Evolutionary conservation across 2,888 invertebrate species (phyloP).

Genomic region (Arctia plantaginis): DNA sequence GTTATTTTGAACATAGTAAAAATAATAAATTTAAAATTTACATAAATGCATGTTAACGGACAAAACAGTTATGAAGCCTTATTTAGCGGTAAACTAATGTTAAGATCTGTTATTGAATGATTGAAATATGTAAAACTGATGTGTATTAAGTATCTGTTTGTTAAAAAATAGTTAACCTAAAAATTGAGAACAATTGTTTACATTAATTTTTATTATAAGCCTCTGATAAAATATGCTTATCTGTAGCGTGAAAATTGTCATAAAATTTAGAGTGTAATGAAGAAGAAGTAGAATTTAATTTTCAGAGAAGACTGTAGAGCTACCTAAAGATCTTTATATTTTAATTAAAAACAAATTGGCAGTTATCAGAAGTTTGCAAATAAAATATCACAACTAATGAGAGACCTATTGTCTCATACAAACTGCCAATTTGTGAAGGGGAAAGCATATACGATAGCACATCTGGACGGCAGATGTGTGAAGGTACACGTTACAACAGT

Average conservation of each 20-base stretch:
- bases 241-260: slow-evolving; percentile 12
- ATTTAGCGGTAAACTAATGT: slow-evolving; percentile 19
- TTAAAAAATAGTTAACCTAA: slow-evolving; percentile 29
- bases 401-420: slow-evolving; percentile 56
- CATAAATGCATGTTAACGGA: slow-evolving; percentile 28
- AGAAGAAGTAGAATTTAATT: slow-evolving; percentile 41
- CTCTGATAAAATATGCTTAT: neutral
- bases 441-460: slow-evolving; percentile 79
- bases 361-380: slow-evolving; percentile 63
- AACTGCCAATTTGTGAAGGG: slow-evolving; percentile 82
- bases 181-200: slow-evolving; percentile 16
- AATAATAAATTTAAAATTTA: slow-evolving; percentile 20
- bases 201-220: neutral
- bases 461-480: slow-evolving; percentile 84
- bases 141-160: slow-evolving; percentile 37
- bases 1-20: slow-evolving; percentile 26
- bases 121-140: slow-evolving; percentile 39
- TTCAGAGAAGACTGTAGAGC: slow-evolving; percentile 70
- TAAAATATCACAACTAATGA: slow-evolving; percentile 39
- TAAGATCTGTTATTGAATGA: slow-evolving; percentile 37
- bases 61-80: slow-evolving; percentile 32
- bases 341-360: slow-evolving; percentile 75
- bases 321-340: slow-evolving; percentile 61
- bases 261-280: slow-evolving; percentile 29
- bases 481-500: slow-evolving; percentile 85